Conservation (phyloP, 2,113 vertebrate species). For the Callorhinus ursinus region DNA sequence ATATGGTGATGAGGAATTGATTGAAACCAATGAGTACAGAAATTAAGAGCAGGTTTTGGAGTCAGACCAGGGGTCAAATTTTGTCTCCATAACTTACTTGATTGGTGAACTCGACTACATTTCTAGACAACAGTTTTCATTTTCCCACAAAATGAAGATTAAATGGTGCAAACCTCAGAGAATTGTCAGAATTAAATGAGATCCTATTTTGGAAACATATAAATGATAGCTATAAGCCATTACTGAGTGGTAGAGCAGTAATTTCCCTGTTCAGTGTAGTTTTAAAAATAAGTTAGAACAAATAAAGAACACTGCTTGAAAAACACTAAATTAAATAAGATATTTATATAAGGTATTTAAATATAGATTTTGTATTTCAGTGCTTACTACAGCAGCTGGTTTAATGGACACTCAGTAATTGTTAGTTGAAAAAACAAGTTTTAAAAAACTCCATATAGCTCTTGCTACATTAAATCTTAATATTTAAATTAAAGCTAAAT, state of each 20-base stretch:
- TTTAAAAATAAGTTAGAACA: constrained; percentile 15
- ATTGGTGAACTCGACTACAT: not conserved
- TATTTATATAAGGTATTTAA: not conserved
- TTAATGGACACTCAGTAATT: not conserved
- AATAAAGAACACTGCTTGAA: not conserved
- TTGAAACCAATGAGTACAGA: not conserved
- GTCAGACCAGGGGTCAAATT: not conserved
- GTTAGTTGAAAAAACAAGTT: not conserved
- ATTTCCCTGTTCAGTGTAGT: not conserved
- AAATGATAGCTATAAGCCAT: not conserved
- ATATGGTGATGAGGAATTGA: not conserved
- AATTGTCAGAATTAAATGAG: not conserved
- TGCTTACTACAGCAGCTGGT: not conserved
- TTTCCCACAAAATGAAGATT: constrained; percentile 4
- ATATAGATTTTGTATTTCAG: constrained; percentile 18
- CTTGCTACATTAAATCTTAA: not conserved
- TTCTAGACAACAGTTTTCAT: not conserved
- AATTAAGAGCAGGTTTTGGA: not conserved
- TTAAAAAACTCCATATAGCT: not conserved
- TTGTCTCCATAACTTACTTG: not conserved
- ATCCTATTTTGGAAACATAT: not conserved
- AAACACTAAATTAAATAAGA: not conserved
- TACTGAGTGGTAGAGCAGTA: not conserved
- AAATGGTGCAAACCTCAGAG: not conserved
- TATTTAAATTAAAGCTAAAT: constrained; percentile 7